Conservation (phyloP, 2,888 invertebrate genomes). For the Stenotaenia linearis region DNA sequence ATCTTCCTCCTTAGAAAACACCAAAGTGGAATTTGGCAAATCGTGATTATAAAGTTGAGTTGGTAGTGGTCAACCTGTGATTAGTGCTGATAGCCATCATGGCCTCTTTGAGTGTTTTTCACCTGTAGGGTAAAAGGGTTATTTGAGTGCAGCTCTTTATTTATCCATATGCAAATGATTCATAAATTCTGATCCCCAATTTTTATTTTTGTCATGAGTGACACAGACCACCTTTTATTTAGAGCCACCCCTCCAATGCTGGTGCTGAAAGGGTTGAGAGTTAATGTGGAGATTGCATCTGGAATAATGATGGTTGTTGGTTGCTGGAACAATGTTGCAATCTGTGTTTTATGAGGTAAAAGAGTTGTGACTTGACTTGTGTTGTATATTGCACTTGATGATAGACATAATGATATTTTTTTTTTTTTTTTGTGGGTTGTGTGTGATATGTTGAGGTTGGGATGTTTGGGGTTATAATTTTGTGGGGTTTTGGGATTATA, state of each 20-base stretch:
- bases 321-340: background rate
- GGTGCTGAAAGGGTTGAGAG: background rate
- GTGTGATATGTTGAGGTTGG: no score
- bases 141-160: background rate
- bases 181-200: background rate
- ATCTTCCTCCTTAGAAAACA: no score
- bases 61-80: conserved; percentile 16
- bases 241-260: background rate
- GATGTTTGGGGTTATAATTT: no score
- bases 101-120: conserved; percentile 1
- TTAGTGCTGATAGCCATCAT: conserved; percentile 7
- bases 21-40: background rate
- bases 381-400: background rate
- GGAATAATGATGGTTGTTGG: background rate
- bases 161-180: conserved; percentile 10
- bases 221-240: background rate
- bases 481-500: no score
- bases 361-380: background rate
- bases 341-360: background rate
- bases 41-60: conserved; percentile 13
- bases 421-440: background rate
- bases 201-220: background rate
- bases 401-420: background rate
- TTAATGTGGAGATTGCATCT: background rate
- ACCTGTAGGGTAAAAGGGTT: conserved; percentile 1